Evolutionary conservation across 1,140 invertebrate species (phyloP), one percentile per base, ranked within the genome.

Genomic region (Pogonus chalceus): DNA sequence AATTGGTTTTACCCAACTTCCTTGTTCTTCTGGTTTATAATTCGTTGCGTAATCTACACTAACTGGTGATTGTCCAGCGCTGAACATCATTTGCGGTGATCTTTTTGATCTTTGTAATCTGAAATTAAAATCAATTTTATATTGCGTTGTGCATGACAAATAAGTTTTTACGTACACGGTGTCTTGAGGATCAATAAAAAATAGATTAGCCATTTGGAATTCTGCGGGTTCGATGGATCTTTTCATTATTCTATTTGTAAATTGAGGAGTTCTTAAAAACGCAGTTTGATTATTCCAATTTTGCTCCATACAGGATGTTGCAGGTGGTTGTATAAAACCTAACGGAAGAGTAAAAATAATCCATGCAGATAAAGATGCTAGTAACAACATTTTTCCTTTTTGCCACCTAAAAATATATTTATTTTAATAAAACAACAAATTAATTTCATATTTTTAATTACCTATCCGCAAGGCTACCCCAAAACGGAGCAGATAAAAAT

Each of bases 401-500:
- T 86, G 84, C 77, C 87, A 92, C 59, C 88, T 84, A 62, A 1
- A 57, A 59, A n/a, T n/a, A n/a, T 26, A 20, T 20, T 21, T n/a
- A 46, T 16, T 7, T 46, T 46, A 7, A 31, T 31, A 31, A 31
- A 7, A 7, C 26, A 31, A 7, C 26, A 31, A 31, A 7, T 7
- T 31, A 31, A 31, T 31, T 31, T 31, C 26, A 31, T 31, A 31
- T 7, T 31, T 7, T 31, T 31, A 31, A 7, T 73, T 66, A 87
- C 79, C 84, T 84, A 70, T 98, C 94, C 12, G 95, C 95, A 55
- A 98, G 77, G 31, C 86, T 89, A 2, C 92, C 92, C 96, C 96
- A 99, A 68, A 99, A 97, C 0, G 96, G 96, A 0, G 92, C 92
- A 35, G 92, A 90, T n/a, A 96, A 73, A 68, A 98, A 98, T 71